Evolutionary conservation across 2,797 vertebrate species (phyloP).

Genomic region (Pangasius krempfi): DNA sequence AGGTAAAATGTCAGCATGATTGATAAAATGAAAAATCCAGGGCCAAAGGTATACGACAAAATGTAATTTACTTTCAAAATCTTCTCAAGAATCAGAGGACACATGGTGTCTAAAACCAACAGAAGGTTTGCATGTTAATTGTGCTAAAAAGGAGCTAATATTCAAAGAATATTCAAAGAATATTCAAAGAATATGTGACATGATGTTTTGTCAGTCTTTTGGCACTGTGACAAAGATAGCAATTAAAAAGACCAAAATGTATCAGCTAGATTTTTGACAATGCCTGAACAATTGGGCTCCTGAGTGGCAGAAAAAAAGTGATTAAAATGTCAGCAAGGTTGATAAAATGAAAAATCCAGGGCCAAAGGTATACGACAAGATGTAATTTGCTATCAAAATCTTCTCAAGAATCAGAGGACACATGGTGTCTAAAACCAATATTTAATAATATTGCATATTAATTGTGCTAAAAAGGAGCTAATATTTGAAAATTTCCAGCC

Average conservation of each 20-base stretch:
- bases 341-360: constrained; percentile 16
- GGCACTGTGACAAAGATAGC: neutral
- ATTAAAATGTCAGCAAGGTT: constrained; percentile 22
- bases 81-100: neutral
- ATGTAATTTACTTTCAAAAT: neutral
- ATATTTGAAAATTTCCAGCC: neutral
- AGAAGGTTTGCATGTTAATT: constrained; percentile 13
- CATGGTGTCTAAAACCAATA: neutral
- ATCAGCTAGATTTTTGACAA: neutral
- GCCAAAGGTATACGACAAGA: constrained; percentile 1
- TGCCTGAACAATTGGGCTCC: neutral
- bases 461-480: neutral
- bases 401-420: neutral
- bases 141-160: neutral
- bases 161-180: no score
- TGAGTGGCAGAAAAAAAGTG: neutral
- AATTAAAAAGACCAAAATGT: neutral
- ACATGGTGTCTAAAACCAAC: neutral
- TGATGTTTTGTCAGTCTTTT: neutral
- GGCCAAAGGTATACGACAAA: constrained; percentile 2
- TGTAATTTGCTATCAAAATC: neutral
- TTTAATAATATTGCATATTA: neutral
- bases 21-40: constrained; percentile 21
- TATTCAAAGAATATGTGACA: neutral
- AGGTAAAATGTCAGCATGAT: constrained; percentile 16